phyloP scores from a whole-genome alignment of 2,113 vertebrate species.

The Toxotes jaculatrix region DNA sequence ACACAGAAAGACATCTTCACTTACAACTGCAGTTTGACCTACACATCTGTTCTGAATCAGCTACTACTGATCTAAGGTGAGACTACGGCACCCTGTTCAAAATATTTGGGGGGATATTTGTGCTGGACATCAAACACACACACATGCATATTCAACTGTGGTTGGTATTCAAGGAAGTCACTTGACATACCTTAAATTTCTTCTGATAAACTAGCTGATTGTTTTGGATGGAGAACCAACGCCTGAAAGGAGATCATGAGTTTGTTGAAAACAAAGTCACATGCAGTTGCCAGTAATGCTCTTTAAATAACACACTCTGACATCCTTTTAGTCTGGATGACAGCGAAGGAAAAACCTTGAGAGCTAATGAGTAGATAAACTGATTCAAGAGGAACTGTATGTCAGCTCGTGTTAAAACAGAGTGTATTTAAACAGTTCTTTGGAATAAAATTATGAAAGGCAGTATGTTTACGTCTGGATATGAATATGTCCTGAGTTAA shows the following conservation, averaged over 20 bases:
- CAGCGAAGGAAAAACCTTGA: not conserved
- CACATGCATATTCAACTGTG: conserved; percentile 49
- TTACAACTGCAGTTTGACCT: not conserved
- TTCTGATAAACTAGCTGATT: conserved; percentile 99
- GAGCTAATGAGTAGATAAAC: not conserved
- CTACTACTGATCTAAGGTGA: conserved; percentile 10
- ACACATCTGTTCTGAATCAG: not conserved
- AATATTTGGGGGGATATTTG: conserved; percentile 29
- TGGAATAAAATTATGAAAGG: not conserved
- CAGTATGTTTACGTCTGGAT: not conserved
- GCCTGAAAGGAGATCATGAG: conserved; percentile 85
- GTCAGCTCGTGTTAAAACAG: not conserved
- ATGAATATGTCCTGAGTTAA: not conserved
- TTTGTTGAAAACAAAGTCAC: conserved; percentile 37
- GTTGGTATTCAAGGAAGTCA: conserved; percentile 44
- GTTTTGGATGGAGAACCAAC: conserved; percentile 99
- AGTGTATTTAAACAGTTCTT: not conserved
- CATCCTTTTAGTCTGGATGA: not conserved
- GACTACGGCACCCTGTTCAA: conserved; percentile 23
- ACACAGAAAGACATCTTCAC: not conserved
- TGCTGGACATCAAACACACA: conserved; percentile 27
- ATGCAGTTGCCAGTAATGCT: conserved; percentile 8
- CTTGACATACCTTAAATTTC: conserved; percentile 95
- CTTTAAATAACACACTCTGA: not conserved
- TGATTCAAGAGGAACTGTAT: not conserved